Evolutionary conservation across 2,797 vertebrate species (phyloP), one percentile per base, ranked within the genome.

Genomic region (Tolypeutes matacus): DNA sequence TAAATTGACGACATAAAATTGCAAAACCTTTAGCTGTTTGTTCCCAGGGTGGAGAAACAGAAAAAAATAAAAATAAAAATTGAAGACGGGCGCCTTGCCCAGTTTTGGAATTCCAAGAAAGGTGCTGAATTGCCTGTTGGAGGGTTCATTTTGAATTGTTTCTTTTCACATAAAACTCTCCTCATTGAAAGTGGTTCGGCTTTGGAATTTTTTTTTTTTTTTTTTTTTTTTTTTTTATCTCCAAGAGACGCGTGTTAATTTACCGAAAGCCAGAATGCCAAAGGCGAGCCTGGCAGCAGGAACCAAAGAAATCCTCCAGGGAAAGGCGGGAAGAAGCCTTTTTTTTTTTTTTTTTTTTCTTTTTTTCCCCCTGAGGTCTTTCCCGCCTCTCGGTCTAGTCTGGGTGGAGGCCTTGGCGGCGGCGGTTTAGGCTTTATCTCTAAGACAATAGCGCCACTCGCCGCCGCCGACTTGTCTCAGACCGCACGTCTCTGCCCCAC

Each of bases 371-470:
- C 17, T 2, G 20, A 29, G 5, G 15, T 14, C 51, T 53, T 84
- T 80, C 81, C 93, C 75, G 67, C 77, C 51, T 42, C 51, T n/a
- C 34, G 7, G 6, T n/a, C n/a, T n/a, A 75, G 89, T 14, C 65
- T 13, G 2, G 72, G 46, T 25, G 58, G 62, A 17, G n/a, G 34
- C 34, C 0, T 11, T 14, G 76, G 31, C 2, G 51, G 36, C 31
- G 0, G 2, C 0, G 2, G 9, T 1, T 27, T 0, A 1, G 42
- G 11, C 7, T 78, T 58, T 23, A 97, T 97, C 89, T 89, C 60
- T 72, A 31, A 58, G 96, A 95, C 97, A 96, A 97, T 91, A 97
- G 97, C 97, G 97, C 97, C 97, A 56, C 97, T 96, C 86, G 76
- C 93, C 17, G 97, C 96, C 72, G 7, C 8, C 2, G 0, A 34